Conservation (phyloP, 2,888 invertebrate genomes). For the Euproctis similis region DNA sequence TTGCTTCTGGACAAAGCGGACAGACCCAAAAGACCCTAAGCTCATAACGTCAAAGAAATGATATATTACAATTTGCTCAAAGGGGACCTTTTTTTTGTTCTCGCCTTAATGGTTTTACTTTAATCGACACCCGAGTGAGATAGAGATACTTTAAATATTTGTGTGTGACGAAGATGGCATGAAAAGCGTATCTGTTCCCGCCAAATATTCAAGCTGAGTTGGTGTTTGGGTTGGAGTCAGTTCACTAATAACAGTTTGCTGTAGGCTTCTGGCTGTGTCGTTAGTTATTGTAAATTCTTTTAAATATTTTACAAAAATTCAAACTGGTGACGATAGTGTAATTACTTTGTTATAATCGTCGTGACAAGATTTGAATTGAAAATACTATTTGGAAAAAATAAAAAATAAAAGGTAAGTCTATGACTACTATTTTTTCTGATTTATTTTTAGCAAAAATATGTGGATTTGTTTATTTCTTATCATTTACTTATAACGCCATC, state of each 20-base stretch:
- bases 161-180: conserved; percentile 33
- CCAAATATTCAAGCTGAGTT: conserved; percentile 58
- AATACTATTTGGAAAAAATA: background rate
- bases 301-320: background rate
- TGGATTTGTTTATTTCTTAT: background rate
- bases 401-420: background rate
- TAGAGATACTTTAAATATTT: conserved; percentile 15
- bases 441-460: background rate
- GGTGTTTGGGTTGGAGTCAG: conserved; percentile 60
- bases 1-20: conserved; percentile 56
- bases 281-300: conserved; percentile 20
- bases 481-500: conserved; percentile 18
- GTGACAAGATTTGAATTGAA: background rate
- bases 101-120: conserved; percentile 69
- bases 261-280: conserved; percentile 41
- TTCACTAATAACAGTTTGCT: conserved; percentile 65
- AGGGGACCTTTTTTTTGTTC: conserved; percentile 75
- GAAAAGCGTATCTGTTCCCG: conserved; percentile 58
- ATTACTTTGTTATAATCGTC: background rate
- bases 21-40: conserved; percentile 55
- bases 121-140: conserved; percentile 55
- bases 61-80: conserved; percentile 73
- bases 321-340: conserved; percentile 3
- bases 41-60: conserved; percentile 68
- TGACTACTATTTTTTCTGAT: background rate